phyloP scores from a whole-genome alignment of 2,113 vertebrate species.

The Columba livia region DNA sequence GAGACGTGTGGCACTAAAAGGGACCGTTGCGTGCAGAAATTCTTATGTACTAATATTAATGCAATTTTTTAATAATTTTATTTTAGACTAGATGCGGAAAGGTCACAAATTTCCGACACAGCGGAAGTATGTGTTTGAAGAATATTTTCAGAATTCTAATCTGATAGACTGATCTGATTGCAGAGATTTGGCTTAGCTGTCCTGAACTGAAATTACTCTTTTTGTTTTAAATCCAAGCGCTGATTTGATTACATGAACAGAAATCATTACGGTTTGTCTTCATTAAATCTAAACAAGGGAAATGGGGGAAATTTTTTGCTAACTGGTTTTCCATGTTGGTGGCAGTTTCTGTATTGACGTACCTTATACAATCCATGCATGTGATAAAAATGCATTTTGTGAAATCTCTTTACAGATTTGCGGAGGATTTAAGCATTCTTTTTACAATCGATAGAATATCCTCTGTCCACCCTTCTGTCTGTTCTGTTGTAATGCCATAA shows the following conservation, averaged over 20 bases:
- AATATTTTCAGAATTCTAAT: background rate
- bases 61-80: background rate
- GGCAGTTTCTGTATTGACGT: background rate
- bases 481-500: background rate
- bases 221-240: background rate
- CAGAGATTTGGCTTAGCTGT: background rate
- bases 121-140: slow-evolving; percentile 43
- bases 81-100: slow-evolving; percentile 36
- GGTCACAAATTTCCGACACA: background rate
- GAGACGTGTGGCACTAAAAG: background rate
- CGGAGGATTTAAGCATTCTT: background rate
- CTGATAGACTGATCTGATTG: background rate
- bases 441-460: background rate
- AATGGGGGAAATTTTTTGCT: background rate
- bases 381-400: background rate
- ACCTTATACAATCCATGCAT: background rate
- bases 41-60: background rate
- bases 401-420: background rate
- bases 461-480: background rate
- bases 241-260: background rate
- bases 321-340: background rate
- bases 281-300: background rate
- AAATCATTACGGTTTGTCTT: slow-evolving; percentile 8
- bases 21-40: background rate
- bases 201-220: background rate